Conservation (phyloP, 53 echinoderm and acorn worm species). For the Crossaster papposus region DNA sequence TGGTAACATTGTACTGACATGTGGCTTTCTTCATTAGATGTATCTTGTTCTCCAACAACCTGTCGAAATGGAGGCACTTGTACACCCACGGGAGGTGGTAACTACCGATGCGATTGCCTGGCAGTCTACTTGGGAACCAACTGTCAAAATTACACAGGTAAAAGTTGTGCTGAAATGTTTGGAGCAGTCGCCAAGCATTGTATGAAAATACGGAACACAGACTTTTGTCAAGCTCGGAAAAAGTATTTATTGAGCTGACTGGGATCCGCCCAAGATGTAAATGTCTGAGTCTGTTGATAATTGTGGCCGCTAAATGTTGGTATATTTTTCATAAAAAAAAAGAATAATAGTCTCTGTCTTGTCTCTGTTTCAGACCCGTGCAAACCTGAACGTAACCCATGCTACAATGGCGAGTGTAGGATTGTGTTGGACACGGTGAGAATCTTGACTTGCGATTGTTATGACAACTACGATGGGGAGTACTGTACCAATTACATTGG, state of each 20-base stretch:
- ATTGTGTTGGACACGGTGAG: background rate
- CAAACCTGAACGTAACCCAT: background rate
- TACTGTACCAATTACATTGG: constrained; percentile 9
- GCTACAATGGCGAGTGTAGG: constrained; percentile 22
- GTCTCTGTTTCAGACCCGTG: constrained; percentile 45
- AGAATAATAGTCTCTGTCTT: background rate
- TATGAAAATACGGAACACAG: no score
- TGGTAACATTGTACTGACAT: background rate
- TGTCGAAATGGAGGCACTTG: constrained; percentile 55
- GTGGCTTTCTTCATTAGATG: background rate
- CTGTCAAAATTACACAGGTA: constrained; percentile 42
- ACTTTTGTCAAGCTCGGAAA: no score
- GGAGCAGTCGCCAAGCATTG: background rate
- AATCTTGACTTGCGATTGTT: constrained; percentile 1
- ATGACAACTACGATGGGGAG: constrained; percentile 3
- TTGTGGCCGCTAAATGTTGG: no score
- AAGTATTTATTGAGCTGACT: no score
- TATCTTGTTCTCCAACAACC: background rate
- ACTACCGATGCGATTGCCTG: constrained; percentile 20
- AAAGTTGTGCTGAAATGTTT: background rate
- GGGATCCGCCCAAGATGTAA: no score
- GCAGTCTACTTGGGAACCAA: constrained; percentile 23
- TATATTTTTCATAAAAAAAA: no score
- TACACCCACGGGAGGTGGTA: background rate
- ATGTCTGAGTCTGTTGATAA: no score